Percentiles rank a stretch among this genome's conserved stretches.
phyloP scores from a whole-genome alignment of 2,888 invertebrate species.

The Oligia fasciuncula region DNA sequence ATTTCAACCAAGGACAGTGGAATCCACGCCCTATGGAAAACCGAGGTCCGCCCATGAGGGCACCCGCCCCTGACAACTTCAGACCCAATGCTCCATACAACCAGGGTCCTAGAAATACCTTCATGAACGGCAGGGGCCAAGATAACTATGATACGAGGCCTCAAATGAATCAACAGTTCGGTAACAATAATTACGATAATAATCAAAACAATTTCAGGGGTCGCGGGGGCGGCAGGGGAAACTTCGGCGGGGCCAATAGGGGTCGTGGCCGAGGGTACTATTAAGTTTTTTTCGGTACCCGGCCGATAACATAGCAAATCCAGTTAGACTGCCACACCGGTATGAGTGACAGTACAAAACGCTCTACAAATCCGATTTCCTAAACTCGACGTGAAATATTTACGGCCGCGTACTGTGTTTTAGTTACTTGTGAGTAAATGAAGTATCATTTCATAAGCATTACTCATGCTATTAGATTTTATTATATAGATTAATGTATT shows the following conservation, averaged over 20 bases:
- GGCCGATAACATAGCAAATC: not conserved
- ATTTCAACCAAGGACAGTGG: conserved; percentile 54
- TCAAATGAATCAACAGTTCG: conserved; percentile 68
- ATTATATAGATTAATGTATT: conserved; percentile 28
- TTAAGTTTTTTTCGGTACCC: conserved; percentile 23
- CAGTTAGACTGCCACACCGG: not conserved
- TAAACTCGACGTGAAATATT: not conserved
- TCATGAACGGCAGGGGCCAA: conserved; percentile 71
- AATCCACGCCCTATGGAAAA: conserved; percentile 42
- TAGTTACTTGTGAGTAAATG: conserved; percentile 12
- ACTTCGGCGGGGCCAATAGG: conserved; percentile 67
- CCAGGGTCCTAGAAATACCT: conserved; percentile 73
- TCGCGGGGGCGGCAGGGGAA: conserved; percentile 74
- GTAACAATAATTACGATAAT: conserved; percentile 63
- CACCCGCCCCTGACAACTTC: conserved; percentile 45
- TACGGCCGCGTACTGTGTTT: not conserved
- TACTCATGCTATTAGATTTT: conserved; percentile 31
- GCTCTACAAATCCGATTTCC: not conserved
- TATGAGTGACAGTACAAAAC: not conserved
- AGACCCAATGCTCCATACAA: conserved; percentile 60
- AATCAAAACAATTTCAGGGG: conserved; percentile 68
- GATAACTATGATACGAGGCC: conserved; percentile 66
- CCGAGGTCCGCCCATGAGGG: conserved; percentile 41
- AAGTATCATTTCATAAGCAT: conserved; percentile 27
- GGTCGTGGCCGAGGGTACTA: conserved; percentile 77